phyloP scores from a whole-genome alignment of 2,888 invertebrate genomes.

The Eurois occulta region DNA sequence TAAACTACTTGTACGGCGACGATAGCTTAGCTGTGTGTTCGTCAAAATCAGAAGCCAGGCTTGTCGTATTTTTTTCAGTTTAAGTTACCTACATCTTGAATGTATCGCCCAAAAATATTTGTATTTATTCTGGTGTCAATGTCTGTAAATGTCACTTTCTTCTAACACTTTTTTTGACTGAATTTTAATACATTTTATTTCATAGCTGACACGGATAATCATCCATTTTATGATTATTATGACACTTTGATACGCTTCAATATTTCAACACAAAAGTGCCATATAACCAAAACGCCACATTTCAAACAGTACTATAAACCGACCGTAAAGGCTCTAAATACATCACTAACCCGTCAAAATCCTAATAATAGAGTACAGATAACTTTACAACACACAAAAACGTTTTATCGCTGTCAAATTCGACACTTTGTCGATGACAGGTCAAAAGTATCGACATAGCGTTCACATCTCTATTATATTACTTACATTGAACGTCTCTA shows the following conservation, averaged over 20 bases:
- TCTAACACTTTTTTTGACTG: not conserved
- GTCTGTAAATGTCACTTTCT: not conserved
- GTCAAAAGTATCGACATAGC: conserved; percentile 70
- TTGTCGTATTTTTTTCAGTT: too few species aligned
- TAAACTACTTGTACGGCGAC: too few species aligned
- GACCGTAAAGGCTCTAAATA: conserved; percentile 57
- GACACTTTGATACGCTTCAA: not conserved
- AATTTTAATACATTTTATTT: not conserved
- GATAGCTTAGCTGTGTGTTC: too few species aligned
- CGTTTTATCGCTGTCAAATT: conserved; percentile 69
- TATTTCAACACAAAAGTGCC: conserved; percentile 16
- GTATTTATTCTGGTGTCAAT: not conserved
- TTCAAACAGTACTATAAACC: conserved; percentile 31
- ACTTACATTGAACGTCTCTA: conserved; percentile 68
- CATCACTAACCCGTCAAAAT: conserved; percentile 57
- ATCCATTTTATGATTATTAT: not conserved
- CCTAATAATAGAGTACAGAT: conserved; percentile 67
- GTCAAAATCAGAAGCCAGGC: too few species aligned
- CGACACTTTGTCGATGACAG: conserved; percentile 66
- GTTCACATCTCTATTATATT: conserved; percentile 74
- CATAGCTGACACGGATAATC: not conserved
- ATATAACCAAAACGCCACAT: not conserved
- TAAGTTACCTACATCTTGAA: not conserved
- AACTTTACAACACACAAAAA: conserved; percentile 66
- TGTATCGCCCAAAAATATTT: not conserved